A percentile compares a stretch with the other conserved stretches of the same genome.
Evolutionary conservation across 2,797 vertebrate genomes (phyloP).

Genomic region (Lacerta bilineata): DNA sequence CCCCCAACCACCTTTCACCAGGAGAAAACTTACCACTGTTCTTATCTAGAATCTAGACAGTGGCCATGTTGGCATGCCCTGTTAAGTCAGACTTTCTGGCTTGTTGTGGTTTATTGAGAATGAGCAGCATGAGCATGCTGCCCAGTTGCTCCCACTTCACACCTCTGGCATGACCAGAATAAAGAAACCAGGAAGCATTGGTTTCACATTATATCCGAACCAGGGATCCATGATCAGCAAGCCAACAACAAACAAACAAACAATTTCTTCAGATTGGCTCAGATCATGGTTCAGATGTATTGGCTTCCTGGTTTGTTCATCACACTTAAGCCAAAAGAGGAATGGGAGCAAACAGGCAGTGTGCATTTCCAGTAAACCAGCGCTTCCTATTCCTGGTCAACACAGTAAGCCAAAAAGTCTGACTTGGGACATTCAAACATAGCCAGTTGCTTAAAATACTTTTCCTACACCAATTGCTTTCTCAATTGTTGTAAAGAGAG

Average conservation of each 20-base stretch:
- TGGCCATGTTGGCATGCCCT: neutral
- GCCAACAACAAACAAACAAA: too few relatives aligned
- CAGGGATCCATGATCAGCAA: neutral
- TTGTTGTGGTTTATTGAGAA: neutral
- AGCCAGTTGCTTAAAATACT: constrained; percentile 16
- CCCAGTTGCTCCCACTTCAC: neutral
- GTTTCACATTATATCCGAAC: neutral
- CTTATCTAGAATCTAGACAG: neutral
- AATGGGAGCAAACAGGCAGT: too few relatives aligned
- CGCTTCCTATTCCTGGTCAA: too few relatives aligned
- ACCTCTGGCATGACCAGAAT: neutral
- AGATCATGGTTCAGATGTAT: too few relatives aligned
- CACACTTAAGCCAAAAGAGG: too few relatives aligned
- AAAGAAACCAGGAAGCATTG: neutral
- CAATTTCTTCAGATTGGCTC: too few relatives aligned
- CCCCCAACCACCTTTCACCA: too few relatives aligned
- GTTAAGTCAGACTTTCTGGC: neutral
- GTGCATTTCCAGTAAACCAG: too few relatives aligned
- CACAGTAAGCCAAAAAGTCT: too few relatives aligned
- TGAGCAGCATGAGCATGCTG: neutral
- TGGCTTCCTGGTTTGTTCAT: too few relatives aligned
- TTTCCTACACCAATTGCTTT: constrained; percentile 10
- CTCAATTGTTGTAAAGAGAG: neutral
- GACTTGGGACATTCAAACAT: neutral
- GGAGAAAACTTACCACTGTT: neutral